phyloP scores from a whole-genome alignment of 2,797 vertebrate genomes.

The Melanotaenia trifasciata region DNA sequence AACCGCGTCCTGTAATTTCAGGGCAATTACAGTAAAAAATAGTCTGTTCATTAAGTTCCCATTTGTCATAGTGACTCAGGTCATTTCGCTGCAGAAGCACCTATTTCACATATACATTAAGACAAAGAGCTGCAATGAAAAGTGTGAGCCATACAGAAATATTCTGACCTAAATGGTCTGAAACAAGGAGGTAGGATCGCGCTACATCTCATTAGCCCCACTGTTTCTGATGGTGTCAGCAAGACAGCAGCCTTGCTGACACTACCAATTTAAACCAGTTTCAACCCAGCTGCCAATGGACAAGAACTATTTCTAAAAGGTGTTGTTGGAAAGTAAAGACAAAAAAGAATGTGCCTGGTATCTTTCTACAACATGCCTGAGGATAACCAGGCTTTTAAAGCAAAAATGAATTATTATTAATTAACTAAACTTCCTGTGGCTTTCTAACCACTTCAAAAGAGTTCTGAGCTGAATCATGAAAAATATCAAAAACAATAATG shows the following conservation, averaged over 20 bases:
- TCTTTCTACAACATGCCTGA: neutral
- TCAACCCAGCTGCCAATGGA: constrained; percentile 13
- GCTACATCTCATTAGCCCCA: constrained; percentile 30
- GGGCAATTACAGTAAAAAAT: neutral
- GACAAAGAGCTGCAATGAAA: neutral
- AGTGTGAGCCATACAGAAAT: neutral
- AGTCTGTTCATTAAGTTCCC: neutral
- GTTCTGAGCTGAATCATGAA: neutral
- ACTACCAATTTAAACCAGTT: constrained; percentile 7
- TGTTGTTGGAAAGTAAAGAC: constrained; percentile 2
- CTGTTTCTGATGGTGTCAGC: constrained; percentile 15
- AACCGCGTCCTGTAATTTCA: neutral
- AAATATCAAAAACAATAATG: constrained; percentile 17
- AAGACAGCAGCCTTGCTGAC: neutral
- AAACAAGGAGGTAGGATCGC: constrained; percentile 14
- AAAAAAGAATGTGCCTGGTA: neutral
- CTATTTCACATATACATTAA: neutral
- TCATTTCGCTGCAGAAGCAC: neutral
- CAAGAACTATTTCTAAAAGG: constrained; percentile 4
- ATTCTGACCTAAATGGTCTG: constrained; percentile 24
- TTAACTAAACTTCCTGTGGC: constrained; percentile 4
- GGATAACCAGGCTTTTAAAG: constrained; percentile 15
- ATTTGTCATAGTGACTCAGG: neutral
- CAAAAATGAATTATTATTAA: constrained; percentile 28
- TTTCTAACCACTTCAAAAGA: constrained; percentile 8